A percentile compares a stretch with the other conserved stretches of the same genome.
Conservation (phyloP, 2,113 vertebrate species). For the Boulengeromyrus knoepffleri region DNA sequence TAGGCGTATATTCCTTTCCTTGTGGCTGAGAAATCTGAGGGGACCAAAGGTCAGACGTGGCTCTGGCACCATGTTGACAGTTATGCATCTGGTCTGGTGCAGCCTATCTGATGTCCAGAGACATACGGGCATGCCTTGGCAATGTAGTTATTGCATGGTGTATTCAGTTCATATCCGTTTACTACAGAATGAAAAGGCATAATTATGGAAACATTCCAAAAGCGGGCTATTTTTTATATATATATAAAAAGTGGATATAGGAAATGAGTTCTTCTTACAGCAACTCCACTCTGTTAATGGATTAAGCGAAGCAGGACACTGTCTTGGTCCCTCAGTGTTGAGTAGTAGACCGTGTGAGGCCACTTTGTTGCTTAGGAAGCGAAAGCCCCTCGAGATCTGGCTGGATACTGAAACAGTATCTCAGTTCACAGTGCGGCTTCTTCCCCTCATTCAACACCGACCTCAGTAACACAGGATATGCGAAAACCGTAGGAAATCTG, state of each 20-base stretch:
- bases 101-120: background rate
- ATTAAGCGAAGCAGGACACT: background rate
- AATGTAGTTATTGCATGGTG: background rate
- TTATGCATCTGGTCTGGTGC: background rate
- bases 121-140: background rate
- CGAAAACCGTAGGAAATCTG: constrained; percentile 1
- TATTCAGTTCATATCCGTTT: background rate
- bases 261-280: background rate
- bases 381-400: background rate
- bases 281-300: background rate
- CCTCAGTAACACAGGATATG: background rate
- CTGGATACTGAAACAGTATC: background rate
- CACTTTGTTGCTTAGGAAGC: background rate
- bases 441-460: background rate
- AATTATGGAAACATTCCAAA: background rate
- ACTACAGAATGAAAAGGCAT: background rate
- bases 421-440: background rate
- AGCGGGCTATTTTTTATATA: background rate
- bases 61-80: background rate
- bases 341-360: background rate
- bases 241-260: background rate
- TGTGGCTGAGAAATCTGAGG: background rate
- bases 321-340: background rate
- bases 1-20: background rate
- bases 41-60: background rate